Evolutionary conservation across 2,888 invertebrate genomes (phyloP).

Genomic region (Cheilosia scutellata): DNA sequence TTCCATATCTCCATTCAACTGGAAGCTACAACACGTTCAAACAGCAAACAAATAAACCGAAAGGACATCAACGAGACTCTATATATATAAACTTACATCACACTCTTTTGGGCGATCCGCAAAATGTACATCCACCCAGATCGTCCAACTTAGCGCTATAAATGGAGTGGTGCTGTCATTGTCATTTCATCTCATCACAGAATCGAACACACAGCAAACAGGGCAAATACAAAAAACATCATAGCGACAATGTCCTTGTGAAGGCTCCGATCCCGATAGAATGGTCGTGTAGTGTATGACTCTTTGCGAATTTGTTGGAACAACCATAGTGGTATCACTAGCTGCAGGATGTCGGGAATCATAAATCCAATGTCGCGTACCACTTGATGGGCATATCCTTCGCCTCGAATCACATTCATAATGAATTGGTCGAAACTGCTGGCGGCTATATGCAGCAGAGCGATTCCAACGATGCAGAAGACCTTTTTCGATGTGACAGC

Average conservation of each 20-base stretch:
- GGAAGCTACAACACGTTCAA: slow-evolving; percentile 55
- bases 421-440: slow-evolving; percentile 88
- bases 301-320: slow-evolving; percentile 83
- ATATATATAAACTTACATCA: slow-evolving; percentile 64
- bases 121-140: slow-evolving; percentile 36
- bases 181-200: slow-evolving; percentile 79
- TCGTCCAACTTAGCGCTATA: slow-evolving; percentile 44
- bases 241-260: slow-evolving; percentile 83
- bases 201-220: slow-evolving; percentile 83
- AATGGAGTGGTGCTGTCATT: slow-evolving; percentile 1
- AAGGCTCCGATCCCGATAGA: slow-evolving; percentile 83
- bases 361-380: slow-evolving; percentile 88
- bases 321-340: slow-evolving; percentile 86
- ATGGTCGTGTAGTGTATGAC: slow-evolving; percentile 82
- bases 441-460: slow-evolving; percentile 87
- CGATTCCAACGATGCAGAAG: slow-evolving; percentile 86
- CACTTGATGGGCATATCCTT: slow-evolving; percentile 88
- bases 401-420: slow-evolving; percentile 87
- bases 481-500: slow-evolving; percentile 85
- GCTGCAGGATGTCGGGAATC: slow-evolving; percentile 88
- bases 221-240: slow-evolving; percentile 82
- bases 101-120: slow-evolving; percentile 39
- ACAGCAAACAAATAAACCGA: slow-evolving; percentile 53
- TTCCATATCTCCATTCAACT: slow-evolving; percentile 24
- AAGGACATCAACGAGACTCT: slow-evolving; percentile 59